Conservation (phyloP, 1,140 invertebrate species). For the Charaxes varanes region DNA sequence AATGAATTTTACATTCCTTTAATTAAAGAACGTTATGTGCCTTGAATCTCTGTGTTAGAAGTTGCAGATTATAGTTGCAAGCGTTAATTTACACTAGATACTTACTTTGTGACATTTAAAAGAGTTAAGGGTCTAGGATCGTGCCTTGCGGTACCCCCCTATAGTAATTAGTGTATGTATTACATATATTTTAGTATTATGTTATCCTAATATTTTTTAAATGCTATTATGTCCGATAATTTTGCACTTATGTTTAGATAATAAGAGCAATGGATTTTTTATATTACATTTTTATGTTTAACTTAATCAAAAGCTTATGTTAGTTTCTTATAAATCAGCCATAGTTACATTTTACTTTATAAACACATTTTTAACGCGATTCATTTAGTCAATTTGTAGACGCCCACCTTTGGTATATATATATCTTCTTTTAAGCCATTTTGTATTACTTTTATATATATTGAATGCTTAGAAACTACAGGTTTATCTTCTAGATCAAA, state of each 20-base stretch:
- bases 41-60: conserved; percentile 36
- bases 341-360: too few species aligned
- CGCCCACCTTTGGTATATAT: neutral
- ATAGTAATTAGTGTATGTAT: conserved; percentile 5
- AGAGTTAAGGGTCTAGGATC: conserved; percentile 23
- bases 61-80: conserved; percentile 10
- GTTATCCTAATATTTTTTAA: conserved; percentile 1
- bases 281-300: neutral
- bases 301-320: conserved; percentile 1
- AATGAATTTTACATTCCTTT: conserved; percentile 24
- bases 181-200: neutral
- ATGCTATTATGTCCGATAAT: conserved; percentile 2
- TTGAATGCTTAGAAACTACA: conserved; percentile 17
- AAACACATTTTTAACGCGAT: too few species aligned
- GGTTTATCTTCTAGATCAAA: conserved; percentile 21
- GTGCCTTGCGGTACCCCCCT: conserved; percentile 31
- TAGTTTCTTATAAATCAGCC: neutral
- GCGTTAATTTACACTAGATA: conserved; percentile 8
- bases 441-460: conserved; percentile 1
- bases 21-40: conserved; percentile 25
- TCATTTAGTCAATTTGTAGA: neutral
- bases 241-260: neutral
- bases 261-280: too few species aligned
- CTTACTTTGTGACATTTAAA: conserved; percentile 8
- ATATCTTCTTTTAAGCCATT: neutral